Evolutionary conservation across 2,888 invertebrate genomes (phyloP).

Genomic region (Ypsolopha scabrella): DNA sequence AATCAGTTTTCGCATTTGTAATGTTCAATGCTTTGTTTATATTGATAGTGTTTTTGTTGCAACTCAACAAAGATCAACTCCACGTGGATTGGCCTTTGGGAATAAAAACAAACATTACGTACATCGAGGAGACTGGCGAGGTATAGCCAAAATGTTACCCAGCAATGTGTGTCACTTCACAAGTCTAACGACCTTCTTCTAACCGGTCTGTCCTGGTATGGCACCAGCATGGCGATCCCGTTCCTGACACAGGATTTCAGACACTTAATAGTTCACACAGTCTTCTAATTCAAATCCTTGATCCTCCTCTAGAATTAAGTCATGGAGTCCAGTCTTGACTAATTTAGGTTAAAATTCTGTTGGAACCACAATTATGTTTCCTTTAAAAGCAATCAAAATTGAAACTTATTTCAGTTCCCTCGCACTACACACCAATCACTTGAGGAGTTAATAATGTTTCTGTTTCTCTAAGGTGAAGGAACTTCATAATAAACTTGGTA

Average conservation of each 20-base stretch:
- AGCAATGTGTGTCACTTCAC: constrained; percentile 58
- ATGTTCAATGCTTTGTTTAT: constrained; percentile 99
- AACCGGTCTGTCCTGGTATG: constrained; percentile 64
- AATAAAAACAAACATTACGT: constrained; percentile 94
- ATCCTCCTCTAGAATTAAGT: not conserved
- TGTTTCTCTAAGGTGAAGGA: constrained; percentile 64
- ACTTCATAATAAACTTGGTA: constrained; percentile 55
- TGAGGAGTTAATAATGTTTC: constrained; percentile 15
- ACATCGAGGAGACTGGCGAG: constrained; percentile 93
- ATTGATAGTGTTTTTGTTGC: constrained; percentile 98
- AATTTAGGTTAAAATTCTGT: too few relatives aligned
- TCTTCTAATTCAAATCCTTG: constrained; percentile 18
- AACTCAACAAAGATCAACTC: constrained; percentile 98
- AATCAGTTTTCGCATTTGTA: constrained; percentile 97
- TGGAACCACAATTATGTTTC: too few relatives aligned
- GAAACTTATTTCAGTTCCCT: not conserved
- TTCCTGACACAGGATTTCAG: not conserved
- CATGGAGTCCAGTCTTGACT: too few relatives aligned
- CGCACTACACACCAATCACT: constrained; percentile 4
- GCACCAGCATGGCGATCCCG: constrained; percentile 61
- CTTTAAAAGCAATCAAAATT: too few relatives aligned
- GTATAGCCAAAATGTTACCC: constrained; percentile 72
- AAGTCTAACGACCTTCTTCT: constrained; percentile 67
- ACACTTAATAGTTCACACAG: not conserved
- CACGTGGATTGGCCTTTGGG: constrained; percentile 98